phyloP scores from a whole-genome alignment of 2,113 vertebrate species.

The Cephalophus harveyi region DNA sequence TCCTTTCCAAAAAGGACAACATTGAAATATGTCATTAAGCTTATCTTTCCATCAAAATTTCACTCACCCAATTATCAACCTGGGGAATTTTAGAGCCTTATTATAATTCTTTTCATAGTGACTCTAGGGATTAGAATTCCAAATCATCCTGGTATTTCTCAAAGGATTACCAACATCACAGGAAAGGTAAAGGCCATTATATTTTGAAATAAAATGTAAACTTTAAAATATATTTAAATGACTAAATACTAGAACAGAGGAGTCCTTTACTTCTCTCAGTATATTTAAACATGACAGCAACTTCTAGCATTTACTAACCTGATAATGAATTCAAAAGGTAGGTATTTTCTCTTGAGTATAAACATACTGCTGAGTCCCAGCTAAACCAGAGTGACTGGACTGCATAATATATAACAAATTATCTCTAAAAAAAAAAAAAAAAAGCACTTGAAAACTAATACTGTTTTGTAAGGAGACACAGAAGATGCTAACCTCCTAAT shows the following conservation, averaged over 20 bases:
- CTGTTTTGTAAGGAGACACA: neutral
- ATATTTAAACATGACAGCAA: neutral
- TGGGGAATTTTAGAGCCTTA: slow-evolving; percentile 48
- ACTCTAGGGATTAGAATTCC: slow-evolving; percentile 55
- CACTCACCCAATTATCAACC: slow-evolving; percentile 72
- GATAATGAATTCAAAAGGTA: slow-evolving; percentile 18
- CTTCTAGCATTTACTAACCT: neutral
- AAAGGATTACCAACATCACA: neutral
- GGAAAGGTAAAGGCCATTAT: slow-evolving; percentile 37
- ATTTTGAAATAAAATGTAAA: slow-evolving; percentile 62
- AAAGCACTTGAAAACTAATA: neutral
- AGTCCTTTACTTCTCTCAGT: neutral
- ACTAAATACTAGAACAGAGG: neutral
- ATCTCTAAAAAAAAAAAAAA: neutral
- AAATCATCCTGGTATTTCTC: slow-evolving; percentile 40
- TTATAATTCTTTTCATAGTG: slow-evolving; percentile 32
- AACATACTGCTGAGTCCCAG: neutral
- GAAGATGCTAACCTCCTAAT: neutral
- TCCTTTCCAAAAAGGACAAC: slow-evolving; percentile 60
- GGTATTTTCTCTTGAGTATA: neutral
- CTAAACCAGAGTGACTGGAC: neutral
- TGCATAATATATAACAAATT: neutral
- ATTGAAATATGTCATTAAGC: slow-evolving; percentile 54
- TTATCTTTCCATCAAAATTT: slow-evolving; percentile 72
- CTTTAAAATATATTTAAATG: slow-evolving; percentile 18